Base-by-base conservation (phyloP, 37 sponge, comb jelly and placozoan genomes). In the Eunapius fragilis region DNA sequence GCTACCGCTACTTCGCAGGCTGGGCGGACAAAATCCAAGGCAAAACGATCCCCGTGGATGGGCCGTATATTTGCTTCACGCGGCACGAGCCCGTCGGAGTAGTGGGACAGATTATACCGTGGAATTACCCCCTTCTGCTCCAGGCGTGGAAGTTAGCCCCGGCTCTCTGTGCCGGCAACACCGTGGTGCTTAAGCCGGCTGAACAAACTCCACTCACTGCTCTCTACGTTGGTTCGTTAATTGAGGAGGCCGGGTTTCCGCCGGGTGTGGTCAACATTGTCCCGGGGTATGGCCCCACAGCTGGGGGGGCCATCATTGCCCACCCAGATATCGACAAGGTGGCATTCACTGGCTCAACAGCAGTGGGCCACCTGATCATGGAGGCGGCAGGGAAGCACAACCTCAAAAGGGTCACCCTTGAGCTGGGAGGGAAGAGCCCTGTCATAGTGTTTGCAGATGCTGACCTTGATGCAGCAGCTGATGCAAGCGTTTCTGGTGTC, bases 351-450 rank as follows among this genome's bases (percentile, higher is more conserved):
- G 97, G 97, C 34, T 94, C 94, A 19, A 96, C 97, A 22, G 97
- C 94, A 85, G 97, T 96, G 14, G 97, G 97, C 38, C 89, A 94
- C 73, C 72, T 92, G 37, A 92, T 96, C 88, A 72, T 82, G 92
- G 84, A 94, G 75, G 90, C 92, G 38, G 95, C 97, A 25, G 97
- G 94, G 12, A 82, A 79, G 12, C 84, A 81, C 72, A 96, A 96
- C 86, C 88, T 96, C 82, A 96, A 96, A 81, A 77, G 82, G 19
- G 94, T 96, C 71, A 96, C 97, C 70, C 85, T 96, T 26, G 97
- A 96, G 80, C 84, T 96, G 74, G 97, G 97, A 17, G 97, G 97
- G n/a, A 96, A 96, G 90, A 94, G 92, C 38, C 97, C 97, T 0
- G 89, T 89, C 83, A 94, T 96, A n/a, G 78, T 96, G 13, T 86